phyloP scores from a whole-genome alignment of 2,113 vertebrate genomes.

The Maylandia zebra region DNA sequence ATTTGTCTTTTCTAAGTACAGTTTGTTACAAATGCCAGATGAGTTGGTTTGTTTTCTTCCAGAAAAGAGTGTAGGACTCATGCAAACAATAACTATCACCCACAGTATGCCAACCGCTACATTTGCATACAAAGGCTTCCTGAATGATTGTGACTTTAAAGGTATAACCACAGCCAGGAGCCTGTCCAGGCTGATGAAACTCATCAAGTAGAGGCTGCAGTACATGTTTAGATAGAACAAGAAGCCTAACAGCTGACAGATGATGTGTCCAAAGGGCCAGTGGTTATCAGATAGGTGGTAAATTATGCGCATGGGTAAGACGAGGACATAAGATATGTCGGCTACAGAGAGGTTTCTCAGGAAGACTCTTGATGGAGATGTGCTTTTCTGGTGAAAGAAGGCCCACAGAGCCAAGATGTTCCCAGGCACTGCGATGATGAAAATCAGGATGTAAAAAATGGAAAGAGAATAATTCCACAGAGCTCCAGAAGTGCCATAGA shows the following conservation, averaged over 20 bases:
- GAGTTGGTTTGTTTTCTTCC: background rate
- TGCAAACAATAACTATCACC: conserved; percentile 34
- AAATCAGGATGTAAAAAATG: conserved; percentile 58
- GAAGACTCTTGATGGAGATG: conserved; percentile 51
- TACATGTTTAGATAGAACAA: conserved; percentile 74
- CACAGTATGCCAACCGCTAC: conserved; percentile 51
- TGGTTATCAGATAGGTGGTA: conserved; percentile 56
- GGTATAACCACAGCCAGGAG: conserved; percentile 60
- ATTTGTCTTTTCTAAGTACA: conserved; percentile 62
- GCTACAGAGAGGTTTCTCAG: conserved; percentile 64
- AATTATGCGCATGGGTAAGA: conserved; percentile 64
- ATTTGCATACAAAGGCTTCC: conserved; percentile 48
- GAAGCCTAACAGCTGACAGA: conserved; percentile 64
- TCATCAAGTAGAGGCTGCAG: conserved; percentile 70
- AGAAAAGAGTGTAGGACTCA: conserved; percentile 53
- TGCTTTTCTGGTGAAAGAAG: conserved; percentile 35
- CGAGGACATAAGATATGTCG: conserved; percentile 63
- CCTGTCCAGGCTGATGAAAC: conserved; percentile 67
- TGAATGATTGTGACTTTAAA: conserved; percentile 29
- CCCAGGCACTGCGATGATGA: conserved; percentile 62
- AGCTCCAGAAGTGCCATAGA: background rate
- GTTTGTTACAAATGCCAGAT: conserved; percentile 41
- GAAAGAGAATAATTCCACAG: conserved; percentile 44
- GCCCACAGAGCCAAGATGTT: conserved; percentile 65
- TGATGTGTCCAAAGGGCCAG: conserved; percentile 61